These are phyloP conservation scores for Otocyon megalotis DNA, from an alignment of 2,113 vertebrate genomes.

Conservation along the genomic window DNA sequence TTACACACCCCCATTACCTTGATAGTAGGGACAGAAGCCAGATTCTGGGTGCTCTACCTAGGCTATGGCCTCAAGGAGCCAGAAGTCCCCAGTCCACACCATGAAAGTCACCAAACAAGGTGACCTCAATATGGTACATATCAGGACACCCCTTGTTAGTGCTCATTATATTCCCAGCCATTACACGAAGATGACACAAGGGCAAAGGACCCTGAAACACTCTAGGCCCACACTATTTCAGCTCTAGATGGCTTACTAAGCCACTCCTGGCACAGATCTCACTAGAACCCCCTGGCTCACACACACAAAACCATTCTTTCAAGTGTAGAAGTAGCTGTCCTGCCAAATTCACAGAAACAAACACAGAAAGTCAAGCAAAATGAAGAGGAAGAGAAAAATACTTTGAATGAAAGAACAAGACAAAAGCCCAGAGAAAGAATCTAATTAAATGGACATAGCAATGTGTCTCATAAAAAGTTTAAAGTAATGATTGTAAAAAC, in stretches of 20 bases:
- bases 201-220: neutral
- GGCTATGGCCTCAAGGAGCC: neutral
- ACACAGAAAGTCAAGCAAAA: neutral
- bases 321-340: neutral
- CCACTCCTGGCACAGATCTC: neutral
- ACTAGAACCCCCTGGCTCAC: neutral
- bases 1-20: neutral
- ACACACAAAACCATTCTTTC: neutral
- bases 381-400: neutral
- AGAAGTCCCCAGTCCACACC: neutral
- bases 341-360: neutral
- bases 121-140: too few relatives aligned
- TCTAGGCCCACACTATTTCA: neutral
- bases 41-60: neutral
- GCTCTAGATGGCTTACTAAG: neutral
- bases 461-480: neutral
- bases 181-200: neutral
- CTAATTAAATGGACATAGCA: neutral
- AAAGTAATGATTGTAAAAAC: neutral
- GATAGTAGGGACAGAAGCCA: neutral
- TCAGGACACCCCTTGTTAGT: neutral
- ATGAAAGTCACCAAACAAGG: neutral
- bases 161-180: neutral
- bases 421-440: neutral
- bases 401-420: neutral